Conservation (phyloP, 1,140 invertebrate species). For the Manduca sexta region DNA sequence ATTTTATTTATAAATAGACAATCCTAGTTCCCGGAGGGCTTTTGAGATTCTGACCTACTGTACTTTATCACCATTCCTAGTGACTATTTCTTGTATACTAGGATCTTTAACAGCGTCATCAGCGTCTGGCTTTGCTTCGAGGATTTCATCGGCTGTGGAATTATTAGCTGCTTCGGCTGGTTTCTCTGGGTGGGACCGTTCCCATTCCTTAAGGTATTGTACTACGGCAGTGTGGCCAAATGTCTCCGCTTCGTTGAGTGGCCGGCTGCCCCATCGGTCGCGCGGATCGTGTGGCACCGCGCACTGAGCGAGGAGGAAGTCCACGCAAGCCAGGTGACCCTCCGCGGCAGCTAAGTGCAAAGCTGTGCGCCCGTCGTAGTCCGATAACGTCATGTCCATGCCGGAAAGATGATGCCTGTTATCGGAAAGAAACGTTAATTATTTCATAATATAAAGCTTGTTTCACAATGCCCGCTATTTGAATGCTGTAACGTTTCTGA, state of each 20-base stretch:
- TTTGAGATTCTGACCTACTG: conserved; percentile 34
- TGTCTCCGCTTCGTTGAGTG: conserved; percentile 88
- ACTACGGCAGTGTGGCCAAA: conserved; percentile 87
- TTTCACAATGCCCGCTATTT: no score
- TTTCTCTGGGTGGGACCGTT: conserved; percentile 58
- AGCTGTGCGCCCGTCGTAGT: conserved; percentile 94
- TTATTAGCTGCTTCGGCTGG: conserved; percentile 11
- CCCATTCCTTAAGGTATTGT: conserved; percentile 82
- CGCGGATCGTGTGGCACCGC: conserved; percentile 86
- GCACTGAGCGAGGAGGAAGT: conserved; percentile 90
- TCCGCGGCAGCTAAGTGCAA: conserved; percentile 94
- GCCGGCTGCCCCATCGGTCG: conserved; percentile 91
- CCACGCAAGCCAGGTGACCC: conserved; percentile 90
- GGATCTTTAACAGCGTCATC: conserved; percentile 58
- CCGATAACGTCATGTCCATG: conserved; percentile 92
- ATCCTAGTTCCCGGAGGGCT: not conserved
- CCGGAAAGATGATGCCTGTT: conserved; percentile 90
- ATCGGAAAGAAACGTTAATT: conserved; percentile 2
- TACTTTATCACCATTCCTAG: conserved; percentile 61
- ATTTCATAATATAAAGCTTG: no score
- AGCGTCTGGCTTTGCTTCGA: conserved; percentile 51
- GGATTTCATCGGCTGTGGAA: conserved; percentile 56
- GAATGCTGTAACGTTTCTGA: no score
- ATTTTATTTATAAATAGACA: no score
- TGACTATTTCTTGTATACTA: conserved; percentile 61